Base-by-base conservation (phyloP, 1,140 invertebrate species). In the Acromyrmex charruanus region DNA sequence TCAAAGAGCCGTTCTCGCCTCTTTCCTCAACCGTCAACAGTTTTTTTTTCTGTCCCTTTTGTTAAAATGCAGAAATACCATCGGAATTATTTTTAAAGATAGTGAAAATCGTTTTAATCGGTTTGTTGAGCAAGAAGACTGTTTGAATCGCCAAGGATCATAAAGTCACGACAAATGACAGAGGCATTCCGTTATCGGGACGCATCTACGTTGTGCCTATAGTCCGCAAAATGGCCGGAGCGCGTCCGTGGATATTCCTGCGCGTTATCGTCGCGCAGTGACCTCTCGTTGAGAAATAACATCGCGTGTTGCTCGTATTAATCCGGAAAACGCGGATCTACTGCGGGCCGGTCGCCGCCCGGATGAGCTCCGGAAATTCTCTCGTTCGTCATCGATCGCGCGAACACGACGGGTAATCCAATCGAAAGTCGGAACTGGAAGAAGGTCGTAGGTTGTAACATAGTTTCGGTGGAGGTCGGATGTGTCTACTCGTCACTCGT, bases 221-320 rank as follows among this genome's bases (percentile, higher is more conserved):
- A 75, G 39, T 55, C 72, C 72, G 87, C 89, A 91, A 91, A 87
- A 91, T 91, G 89, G 89, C 89, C 84, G 87, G 77, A 51, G 77
- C 89, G 65, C 89, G 65, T 82, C 68, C 69, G 58, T 51, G 80
- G 68, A 84, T 84, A 84, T 84, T 75, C 55, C 80, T 84, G 80
- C 80, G 80, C 80, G 80, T 84, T 75, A 75, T 84, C 80, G 55
- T 84, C 80, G 80, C 80, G 80, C 80, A 84, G 80, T 84, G 69
- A 84, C 69, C 69, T 61, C 80, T 75, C 69, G 80, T 51, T 44
- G 39, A 31, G 69, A n/a, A 82, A 59, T 39, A 61, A 61, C 69
- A 74, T 61, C 80, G 80, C 69, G 55, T 84, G 80, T 84, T 16
- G 51, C 16, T 53, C n/a, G 31, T 49, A 35, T 82, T 25, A 25